Conservation (phyloP, 2,888 invertebrate species). For the Agrotis ipsilon region DNA sequence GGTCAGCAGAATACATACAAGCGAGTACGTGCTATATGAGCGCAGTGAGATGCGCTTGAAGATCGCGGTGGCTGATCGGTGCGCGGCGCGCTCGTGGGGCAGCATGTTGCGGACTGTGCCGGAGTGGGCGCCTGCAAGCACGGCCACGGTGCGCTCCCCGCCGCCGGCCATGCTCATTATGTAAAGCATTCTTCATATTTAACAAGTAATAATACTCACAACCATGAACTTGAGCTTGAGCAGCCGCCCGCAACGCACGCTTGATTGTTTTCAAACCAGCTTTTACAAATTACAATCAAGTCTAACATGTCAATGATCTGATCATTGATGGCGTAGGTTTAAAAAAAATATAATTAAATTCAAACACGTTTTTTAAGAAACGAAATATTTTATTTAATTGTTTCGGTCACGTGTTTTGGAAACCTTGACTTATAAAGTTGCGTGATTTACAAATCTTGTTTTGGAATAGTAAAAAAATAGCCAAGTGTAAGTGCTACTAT, state of each 20-base stretch:
- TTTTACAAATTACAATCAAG: not conserved
- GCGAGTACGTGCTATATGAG: conserved; percentile 87
- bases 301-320: not conserved
- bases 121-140: conserved; percentile 44
- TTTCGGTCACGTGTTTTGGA: conserved; percentile 8
- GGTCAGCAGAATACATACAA: conserved; percentile 82
- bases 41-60: conserved; percentile 86
- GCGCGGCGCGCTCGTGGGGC: conserved; percentile 86
- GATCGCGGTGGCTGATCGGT: conserved; percentile 86
- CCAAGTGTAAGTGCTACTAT: not conserved
- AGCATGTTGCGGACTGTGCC: conserved; percentile 85
- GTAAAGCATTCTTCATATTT: conserved; percentile 66
- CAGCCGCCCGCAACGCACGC: not conserved
- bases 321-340: conserved; percentile 17
- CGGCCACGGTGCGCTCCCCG: conserved; percentile 77
- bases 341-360: conserved; percentile 5
- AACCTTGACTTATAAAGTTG: conserved; percentile 6
- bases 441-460: conserved; percentile 5
- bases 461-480: not conserved
- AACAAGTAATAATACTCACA: conserved; percentile 42
- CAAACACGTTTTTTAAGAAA: conserved; percentile 1
- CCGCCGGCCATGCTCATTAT: conserved; percentile 72
- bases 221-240: conserved; percentile 43
- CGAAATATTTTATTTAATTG: not conserved
- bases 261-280: conserved; percentile 9